Percentiles rank a stretch among this genome's conserved stretches.
phyloP scores from a whole-genome alignment of 2,888 invertebrate species.

The Magallana nippona region DNA sequence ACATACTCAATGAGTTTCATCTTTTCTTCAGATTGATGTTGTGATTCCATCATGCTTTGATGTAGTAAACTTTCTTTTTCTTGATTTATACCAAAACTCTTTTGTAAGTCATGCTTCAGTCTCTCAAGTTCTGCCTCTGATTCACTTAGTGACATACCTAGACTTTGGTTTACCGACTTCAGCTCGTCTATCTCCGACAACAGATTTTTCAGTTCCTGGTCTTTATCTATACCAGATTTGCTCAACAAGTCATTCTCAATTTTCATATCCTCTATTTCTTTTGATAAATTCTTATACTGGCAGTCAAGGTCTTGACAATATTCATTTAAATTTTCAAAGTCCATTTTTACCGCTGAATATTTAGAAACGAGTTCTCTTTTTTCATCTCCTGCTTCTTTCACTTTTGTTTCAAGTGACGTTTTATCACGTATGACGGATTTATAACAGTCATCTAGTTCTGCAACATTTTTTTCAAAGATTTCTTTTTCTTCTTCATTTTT shows the following conservation, averaged over 20 bases:
- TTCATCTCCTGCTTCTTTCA: background rate
- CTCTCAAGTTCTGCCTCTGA: background rate
- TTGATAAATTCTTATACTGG: constrained; percentile 41
- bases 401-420: background rate
- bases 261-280: constrained; percentile 44
- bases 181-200: background rate
- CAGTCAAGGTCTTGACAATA: constrained; percentile 34
- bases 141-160: background rate
- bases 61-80: background rate
- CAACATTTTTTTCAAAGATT: background rate
- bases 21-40: constrained; percentile 38
- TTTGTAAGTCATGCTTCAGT: background rate
- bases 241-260: constrained; percentile 55
- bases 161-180: background rate
- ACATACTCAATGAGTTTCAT: constrained; percentile 45
- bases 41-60: background rate
- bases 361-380: background rate
- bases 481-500: background rate
- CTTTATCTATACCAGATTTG: constrained; percentile 47
- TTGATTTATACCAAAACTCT: background rate
- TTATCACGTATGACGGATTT: background rate
- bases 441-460: background rate
- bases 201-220: background rate
- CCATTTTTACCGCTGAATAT: background rate
- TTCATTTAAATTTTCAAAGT: constrained; percentile 8